These are phyloP conservation scores for Crenuchus spilurus DNA, from an alignment of 2,797 vertebrate genomes.

Conservation along the genomic window DNA sequence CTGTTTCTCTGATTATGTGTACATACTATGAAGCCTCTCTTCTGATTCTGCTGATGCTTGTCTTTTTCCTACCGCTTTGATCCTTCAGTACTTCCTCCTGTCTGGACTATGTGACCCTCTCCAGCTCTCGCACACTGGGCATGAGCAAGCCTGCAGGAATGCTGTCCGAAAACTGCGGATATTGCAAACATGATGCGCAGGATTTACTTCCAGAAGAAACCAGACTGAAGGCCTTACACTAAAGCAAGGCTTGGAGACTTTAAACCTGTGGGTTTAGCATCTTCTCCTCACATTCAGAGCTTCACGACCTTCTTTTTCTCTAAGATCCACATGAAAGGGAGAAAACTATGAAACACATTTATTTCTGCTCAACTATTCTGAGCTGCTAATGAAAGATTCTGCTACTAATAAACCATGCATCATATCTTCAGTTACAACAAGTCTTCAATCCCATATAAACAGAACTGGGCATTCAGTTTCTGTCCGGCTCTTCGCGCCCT, in stretches of 20 bases:
- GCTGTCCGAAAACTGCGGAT: background rate
- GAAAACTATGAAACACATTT: too few species aligned
- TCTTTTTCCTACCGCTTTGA: conserved; percentile 1
- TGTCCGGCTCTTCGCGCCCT: too few species aligned
- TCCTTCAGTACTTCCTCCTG: background rate
- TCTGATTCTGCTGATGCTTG: background rate
- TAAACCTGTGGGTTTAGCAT: too few species aligned
- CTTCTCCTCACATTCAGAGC: too few species aligned
- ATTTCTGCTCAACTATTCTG: too few species aligned
- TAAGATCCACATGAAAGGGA: too few species aligned
- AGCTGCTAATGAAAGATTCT: too few species aligned
- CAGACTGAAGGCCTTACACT: background rate
- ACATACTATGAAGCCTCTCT: background rate
- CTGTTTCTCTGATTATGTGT: background rate
- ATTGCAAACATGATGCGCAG: background rate
- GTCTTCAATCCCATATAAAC: too few species aligned
- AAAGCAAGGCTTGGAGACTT: background rate
- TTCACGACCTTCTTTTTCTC: too few species aligned
- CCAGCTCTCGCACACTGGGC: background rate
- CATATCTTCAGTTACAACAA: too few species aligned
- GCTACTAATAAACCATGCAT: too few species aligned
- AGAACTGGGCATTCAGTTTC: too few species aligned
- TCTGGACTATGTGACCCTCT: background rate
- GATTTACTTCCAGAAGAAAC: background rate
- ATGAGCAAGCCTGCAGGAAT: background rate